Evolutionary conservation across 2,888 invertebrate species (phyloP), one percentile per base, ranked within the genome.

Genomic region (Trissolcus brochymenae): DNA sequence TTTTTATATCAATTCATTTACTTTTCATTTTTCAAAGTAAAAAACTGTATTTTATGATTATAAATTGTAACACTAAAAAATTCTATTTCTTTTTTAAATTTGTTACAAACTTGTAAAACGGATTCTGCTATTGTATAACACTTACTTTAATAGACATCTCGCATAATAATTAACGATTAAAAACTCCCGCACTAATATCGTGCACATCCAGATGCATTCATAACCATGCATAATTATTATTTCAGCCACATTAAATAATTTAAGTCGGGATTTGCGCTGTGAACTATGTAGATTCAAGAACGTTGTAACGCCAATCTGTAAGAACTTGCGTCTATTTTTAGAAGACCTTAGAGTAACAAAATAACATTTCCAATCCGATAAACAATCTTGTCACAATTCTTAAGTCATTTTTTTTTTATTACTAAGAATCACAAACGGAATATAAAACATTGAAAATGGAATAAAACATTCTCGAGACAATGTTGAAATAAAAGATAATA

Each of bases 281-380:
- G 60, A 60, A 60, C 51, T 55, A 68, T 55, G 21, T 55, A 57
- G 46, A 68, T 60, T 55, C 60, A 25, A 60, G 60, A 60, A 68
- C 59, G 60, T 46, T 59, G 53, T 21, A 68, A 60, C 54, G 57
- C n/a, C 16, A 68, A 59, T 67, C 67, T 29, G 53, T 53, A 67
- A 67, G 59, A 35, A 35, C 35, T 35, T 35, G 2, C 0, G 46
- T 55, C 21, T 70, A 70, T 70, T 70, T 70, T 56, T 70, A 70
- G 70, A 70, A 40, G 17, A 40, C 60, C 61, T 61, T 61, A 55
- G 6, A 51, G 19, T 51, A 17, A 17, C 51, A 17, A 16, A 16
- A 46, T 46, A 3, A 14, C n/a, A 7, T 14, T 46, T 46, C 16
- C 16, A 46, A 46, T 16, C 46, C 46, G 46, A 46, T 14, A 16